Evolutionary conservation across 2,888 invertebrate species (phyloP).

Genomic region (Eristalis arbustorum): DNA sequence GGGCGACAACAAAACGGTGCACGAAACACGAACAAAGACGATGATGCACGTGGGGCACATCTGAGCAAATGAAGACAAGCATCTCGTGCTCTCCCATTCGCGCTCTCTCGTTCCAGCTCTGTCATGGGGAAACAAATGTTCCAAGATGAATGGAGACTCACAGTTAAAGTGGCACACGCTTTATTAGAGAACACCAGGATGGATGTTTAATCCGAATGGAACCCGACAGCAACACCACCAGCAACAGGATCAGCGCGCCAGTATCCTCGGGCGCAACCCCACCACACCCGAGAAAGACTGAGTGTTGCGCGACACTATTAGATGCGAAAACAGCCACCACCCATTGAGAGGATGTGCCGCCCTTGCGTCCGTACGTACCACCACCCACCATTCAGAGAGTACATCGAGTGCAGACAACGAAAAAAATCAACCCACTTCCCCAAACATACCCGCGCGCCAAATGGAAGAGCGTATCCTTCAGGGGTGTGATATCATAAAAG

Average conservation of each 20-base stretch:
- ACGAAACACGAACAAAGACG: slow-evolving; percentile 29
- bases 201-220: slow-evolving; percentile 68
- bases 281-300: slow-evolving; percentile 55
- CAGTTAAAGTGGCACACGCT: slow-evolving; percentile 71
- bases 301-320: slow-evolving; percentile 68
- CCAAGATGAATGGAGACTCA: slow-evolving; percentile 69
- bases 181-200: slow-evolving; percentile 70
- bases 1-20: background rate
- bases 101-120: background rate
- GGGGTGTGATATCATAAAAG: slow-evolving; percentile 74
- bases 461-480: slow-evolving; percentile 46
- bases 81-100: slow-evolving; percentile 7
- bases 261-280: background rate
- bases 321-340: slow-evolving; percentile 35
- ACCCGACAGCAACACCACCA: slow-evolving; percentile 57
- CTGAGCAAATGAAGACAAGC: slow-evolving; percentile 14
- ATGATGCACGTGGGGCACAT: slow-evolving; percentile 49
- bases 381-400: background rate
- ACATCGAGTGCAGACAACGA: slow-evolving; percentile 35
- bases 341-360: background rate
- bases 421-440: background rate
- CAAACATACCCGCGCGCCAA: background rate
- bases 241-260: slow-evolving; percentile 32
- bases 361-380: too few species aligned
- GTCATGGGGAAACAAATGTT: slow-evolving; percentile 62